Evolutionary conservation across 2,797 vertebrate genomes (phyloP).

Genomic region (Chiroxiphia lanceolata): DNA sequence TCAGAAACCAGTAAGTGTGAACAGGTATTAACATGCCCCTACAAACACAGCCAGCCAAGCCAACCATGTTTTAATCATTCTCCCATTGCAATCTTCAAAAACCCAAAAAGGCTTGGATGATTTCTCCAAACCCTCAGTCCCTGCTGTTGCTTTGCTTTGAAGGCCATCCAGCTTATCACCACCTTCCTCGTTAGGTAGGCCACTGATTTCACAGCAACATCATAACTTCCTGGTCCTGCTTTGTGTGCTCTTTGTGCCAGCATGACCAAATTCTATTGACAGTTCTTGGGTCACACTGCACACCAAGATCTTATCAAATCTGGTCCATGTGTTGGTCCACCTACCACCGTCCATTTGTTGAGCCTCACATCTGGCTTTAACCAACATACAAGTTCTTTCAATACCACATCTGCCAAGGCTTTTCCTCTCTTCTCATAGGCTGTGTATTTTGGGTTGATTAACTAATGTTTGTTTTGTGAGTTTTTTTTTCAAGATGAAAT

Average conservation of each 20-base stretch:
- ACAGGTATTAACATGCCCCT: neutral
- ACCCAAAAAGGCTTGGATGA: neutral
- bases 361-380: neutral
- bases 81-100: neutral
- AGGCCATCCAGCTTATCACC: neutral
- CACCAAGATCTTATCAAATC: neutral
- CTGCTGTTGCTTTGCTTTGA: neutral
- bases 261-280: neutral
- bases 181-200: neutral
- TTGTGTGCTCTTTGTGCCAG: neutral
- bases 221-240: neutral
- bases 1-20: neutral
- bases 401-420: neutral
- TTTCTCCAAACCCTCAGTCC: neutral
- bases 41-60: neutral
- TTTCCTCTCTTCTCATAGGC: neutral
- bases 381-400: neutral
- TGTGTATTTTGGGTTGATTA: neutral
- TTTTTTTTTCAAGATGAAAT: neutral
- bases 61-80: neutral
- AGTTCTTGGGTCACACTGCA: neutral
- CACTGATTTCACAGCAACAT: neutral
- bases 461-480: conserved; percentile 2
- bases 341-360: neutral
- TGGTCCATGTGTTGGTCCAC: neutral